Base-by-base conservation (phyloP, 2,113 vertebrate genomes). In the Nanger granti region DNA sequence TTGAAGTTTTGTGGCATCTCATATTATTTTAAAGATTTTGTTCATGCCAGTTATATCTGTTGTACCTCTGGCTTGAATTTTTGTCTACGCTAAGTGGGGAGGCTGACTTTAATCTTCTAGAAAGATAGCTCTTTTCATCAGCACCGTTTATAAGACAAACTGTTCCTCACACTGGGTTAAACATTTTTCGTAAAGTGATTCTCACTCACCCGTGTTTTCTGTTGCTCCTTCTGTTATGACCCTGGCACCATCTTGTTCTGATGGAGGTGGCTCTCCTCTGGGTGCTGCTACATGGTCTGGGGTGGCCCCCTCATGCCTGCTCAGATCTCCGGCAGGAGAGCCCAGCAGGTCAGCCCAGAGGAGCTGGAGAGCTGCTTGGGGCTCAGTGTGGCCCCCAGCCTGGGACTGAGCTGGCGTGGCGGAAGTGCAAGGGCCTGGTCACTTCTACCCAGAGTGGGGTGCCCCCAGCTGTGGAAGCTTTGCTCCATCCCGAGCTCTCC, bases 361-460 rank as follows among this genome's bases (percentile, higher is more conserved):
- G 44, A n/a, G 34, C 8, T 5, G 59, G n/a, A 7, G 28, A 89
- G 41, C 26, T 10, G 26, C 79, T 4, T 29, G 12, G 41, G 49
- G 3, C 2, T 52, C 8, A 10, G 3, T 3, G 7, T 12, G 24
- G 24, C 52, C n/a, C 69, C 44, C 49, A 28, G 34, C 73, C 41
- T n/a, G 24, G 11, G 83, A n/a, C 12, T 11, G 9, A 55, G 29
- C 18, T 24, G 17, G 52, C 3, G 14, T 2, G 24, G 52, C 34
- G n/a, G 91, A 57, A 41, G 8, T 17, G 3, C 2, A 2, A 37
- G 49, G 37, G 28, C 15, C 31, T 8, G 13, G 64, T 57, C 57
- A 11, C 34, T 44, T 66, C n/a, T 18, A 1, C 5, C 29, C 24
- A n/a, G 37, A 6, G 11, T 5, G 15, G 8, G 3, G 10, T 3